Percentiles rank a stretch among this genome's conserved stretches.
These are phyloP conservation scores for Microplitis manilae DNA, from an alignment of 2,888 invertebrate species.

Conservation along the genomic window DNA sequence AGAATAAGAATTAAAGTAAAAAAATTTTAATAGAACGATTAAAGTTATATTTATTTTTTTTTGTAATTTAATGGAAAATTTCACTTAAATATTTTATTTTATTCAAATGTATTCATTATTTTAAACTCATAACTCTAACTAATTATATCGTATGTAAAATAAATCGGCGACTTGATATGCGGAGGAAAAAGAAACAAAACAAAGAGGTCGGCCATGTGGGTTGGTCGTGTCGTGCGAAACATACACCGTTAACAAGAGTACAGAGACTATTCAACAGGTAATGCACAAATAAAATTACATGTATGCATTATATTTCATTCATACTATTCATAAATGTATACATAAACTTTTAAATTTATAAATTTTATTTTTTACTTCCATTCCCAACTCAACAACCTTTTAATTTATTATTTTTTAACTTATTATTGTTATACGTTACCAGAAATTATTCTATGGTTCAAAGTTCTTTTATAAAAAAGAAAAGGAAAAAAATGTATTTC, in stretches of 20 bases:
- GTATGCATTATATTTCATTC: background rate
- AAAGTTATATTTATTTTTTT: too few species aligned
- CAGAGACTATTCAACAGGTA: background rate
- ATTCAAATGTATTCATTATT: background rate
- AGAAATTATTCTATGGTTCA: too few species aligned
- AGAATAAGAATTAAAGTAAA: background rate
- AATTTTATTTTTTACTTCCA: background rate
- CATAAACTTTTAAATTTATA: background rate
- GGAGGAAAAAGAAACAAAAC: slow-evolving; percentile 5
- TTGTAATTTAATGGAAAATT: background rate
- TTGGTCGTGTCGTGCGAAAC: slow-evolving; percentile 23
- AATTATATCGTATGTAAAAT: slow-evolving; percentile 1
- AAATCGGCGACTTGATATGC: slow-evolving; percentile 7
- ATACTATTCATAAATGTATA: background rate
- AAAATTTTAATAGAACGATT: too few species aligned
- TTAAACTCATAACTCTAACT: background rate
- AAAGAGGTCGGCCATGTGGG: slow-evolving; percentile 27
- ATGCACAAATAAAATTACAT: slow-evolving; percentile 11
- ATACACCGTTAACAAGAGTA: slow-evolving; percentile 22
- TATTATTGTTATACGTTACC: too few species aligned
- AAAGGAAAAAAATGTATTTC: too few species aligned
- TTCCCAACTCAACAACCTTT: background rate
- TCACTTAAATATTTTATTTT: background rate
- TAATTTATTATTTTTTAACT: background rate
- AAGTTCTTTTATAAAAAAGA: too few species aligned